phyloP scores from a whole-genome alignment of 2,113 vertebrate species.

The Zeus faber region DNA sequence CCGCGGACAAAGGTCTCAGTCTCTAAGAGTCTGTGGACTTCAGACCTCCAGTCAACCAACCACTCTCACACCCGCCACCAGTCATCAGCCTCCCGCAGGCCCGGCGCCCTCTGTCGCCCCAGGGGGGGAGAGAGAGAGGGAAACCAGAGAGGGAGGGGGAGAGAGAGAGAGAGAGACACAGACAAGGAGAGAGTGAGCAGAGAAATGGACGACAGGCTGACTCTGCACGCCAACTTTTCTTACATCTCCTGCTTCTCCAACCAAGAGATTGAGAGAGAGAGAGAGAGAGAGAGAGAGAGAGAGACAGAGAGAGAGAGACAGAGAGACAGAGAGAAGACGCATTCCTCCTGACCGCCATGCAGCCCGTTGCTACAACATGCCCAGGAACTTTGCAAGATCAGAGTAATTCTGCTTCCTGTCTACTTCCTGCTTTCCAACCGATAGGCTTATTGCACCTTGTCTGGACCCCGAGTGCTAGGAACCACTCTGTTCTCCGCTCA shows the following conservation, averaged over 20 bases:
- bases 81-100: conserved; percentile 49
- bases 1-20: too few relatives aligned
- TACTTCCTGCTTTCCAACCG: background rate
- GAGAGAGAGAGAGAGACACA: conserved; percentile 9
- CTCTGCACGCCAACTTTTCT: conserved; percentile 57
- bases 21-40: conserved; percentile 27
- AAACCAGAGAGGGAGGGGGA: conserved; percentile 25
- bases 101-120: conserved; percentile 36
- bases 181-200: conserved; percentile 2
- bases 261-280: conserved; percentile 24
- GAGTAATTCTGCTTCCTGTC: background rate
- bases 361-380: conserved; percentile 64
- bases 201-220: conserved; percentile 60
- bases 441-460: too few relatives aligned
- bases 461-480: too few relatives aligned
- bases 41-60: conserved; percentile 39
- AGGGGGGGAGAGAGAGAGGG: conserved; percentile 29
- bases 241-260: conserved; percentile 52
- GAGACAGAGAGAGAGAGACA: conserved; percentile 30
- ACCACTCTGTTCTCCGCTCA: too few relatives aligned
- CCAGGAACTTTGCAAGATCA: conserved; percentile 33
- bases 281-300: conserved; percentile 25
- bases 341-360: conserved; percentile 59
- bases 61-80: conserved; percentile 53
- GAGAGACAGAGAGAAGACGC: conserved; percentile 39